phyloP scores from a whole-genome alignment of 1,140 invertebrate species.

The Trinorchestia longiramus region DNA sequence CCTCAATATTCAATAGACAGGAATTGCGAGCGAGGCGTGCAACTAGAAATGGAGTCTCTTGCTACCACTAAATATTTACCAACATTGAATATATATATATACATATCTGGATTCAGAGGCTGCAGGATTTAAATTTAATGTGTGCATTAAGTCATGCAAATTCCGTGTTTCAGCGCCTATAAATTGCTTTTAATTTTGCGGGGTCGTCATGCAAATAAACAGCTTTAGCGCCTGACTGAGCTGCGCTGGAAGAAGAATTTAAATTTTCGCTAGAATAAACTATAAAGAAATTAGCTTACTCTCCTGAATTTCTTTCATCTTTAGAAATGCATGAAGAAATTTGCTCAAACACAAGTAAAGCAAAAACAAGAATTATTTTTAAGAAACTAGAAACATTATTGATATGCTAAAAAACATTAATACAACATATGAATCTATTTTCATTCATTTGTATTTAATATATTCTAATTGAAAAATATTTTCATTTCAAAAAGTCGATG shows the following conservation, averaged over 20 bases:
- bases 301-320: neutral
- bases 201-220: neutral
- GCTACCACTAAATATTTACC: neutral
- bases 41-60: neutral
- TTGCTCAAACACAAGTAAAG: too few relatives aligned
- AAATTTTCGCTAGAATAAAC: neutral
- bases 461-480: too few relatives aligned
- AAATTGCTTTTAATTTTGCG: neutral
- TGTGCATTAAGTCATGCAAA: neutral
- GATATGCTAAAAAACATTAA: too few relatives aligned
- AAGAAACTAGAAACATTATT: too few relatives aligned
- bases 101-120: neutral
- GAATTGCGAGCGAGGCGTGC: neutral
- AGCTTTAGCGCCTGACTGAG: neutral
- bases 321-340: too few relatives aligned
- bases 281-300: neutral
- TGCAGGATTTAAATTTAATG: neutral
- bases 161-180: neutral
- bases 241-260: neutral
- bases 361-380: too few relatives aligned
- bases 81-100: neutral
- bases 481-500: too few relatives aligned
- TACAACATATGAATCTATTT: too few relatives aligned
- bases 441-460: too few relatives aligned
- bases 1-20: neutral